phyloP scores from a whole-genome alignment of 2,797 vertebrate genomes.

The Melanotaenia maccullochi region DNA sequence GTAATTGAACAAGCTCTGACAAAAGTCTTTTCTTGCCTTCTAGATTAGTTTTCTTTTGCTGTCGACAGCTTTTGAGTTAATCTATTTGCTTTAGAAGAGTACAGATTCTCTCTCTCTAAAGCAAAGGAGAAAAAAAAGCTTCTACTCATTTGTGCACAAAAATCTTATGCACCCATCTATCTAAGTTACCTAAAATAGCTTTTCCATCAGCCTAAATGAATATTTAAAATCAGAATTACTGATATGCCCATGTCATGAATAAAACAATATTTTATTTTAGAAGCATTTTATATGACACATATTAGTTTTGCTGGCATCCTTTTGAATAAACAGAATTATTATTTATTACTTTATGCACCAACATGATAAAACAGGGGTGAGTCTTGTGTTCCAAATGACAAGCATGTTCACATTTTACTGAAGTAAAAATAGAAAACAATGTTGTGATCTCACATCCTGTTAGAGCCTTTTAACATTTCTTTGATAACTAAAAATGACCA shows the following conservation, averaged over 20 bases:
- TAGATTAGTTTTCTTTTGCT: too few relatives aligned
- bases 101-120: neutral
- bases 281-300: conserved; percentile 50
- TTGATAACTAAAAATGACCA: neutral
- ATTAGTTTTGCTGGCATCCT: conserved; percentile 42
- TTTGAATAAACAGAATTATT: conserved; percentile 9
- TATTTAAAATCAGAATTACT: conserved; percentile 55
- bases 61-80: too few relatives aligned
- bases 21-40: too few relatives aligned
- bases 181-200: conserved; percentile 37
- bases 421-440: neutral
- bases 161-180: conserved; percentile 22
- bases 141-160: conserved; percentile 29
- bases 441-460: neutral
- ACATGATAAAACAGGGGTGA: neutral
- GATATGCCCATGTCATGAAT: conserved; percentile 54
- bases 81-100: too few relatives aligned
- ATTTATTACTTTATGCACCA: conserved; percentile 12
- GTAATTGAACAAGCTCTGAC: too few relatives aligned
- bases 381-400: neutral
- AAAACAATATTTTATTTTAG: conserved; percentile 58
- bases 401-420: neutral
- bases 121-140: neutral
- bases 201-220: conserved; percentile 40
- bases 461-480: neutral